Base-by-base conservation (phyloP, 2,113 vertebrate species). In the Aphelocoma coerulescens region DNA sequence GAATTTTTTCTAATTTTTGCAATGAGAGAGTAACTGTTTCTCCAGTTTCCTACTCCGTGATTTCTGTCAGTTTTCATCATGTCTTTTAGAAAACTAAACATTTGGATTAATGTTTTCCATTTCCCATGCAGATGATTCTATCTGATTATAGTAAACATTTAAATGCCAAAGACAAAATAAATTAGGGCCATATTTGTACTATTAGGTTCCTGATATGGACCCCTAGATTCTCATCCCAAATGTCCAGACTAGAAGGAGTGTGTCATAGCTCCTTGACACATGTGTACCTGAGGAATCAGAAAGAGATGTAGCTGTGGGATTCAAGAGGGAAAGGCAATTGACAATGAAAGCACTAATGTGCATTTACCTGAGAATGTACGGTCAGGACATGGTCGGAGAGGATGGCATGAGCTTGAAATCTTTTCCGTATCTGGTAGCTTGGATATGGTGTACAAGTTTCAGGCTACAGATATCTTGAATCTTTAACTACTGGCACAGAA, bases 371-470 rank as follows among this genome's bases (percentile, higher is more conserved):
- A 85, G 23, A 69, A 39, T n/a, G 4, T 48, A 7, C 3, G 13
- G 13, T 43, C 61, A 74, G 22, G 37, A 85, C 12, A 28, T 2
- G 18, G 20, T 9, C 0, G 0, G 23, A 82, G 23, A 82, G 20
- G 23, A 32, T 39, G 15, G 2, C 44, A 39, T 32, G 14, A 69
- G 27, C 35, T 91, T 48, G 37, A 73, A 77, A 74, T 7, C 4
- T 46, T 78, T 77, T 65, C 55, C 1, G 1, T 18, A 37, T 67
- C 22, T 69, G 16, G 8, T 11, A 61, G 11, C 11, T 94, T 55
- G 35, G 17, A 41, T 62, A 52, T 15, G 12, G 7, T 26, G 7
- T 41, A 41, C 32, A 54, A 39, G 16, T 30, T 43, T 88, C 37
- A 75, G 37, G 10, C 13, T 49, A 63, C 13, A 74, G 48, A 23